Percentiles rank a stretch among this genome's conserved stretches.
Evolutionary conservation across 2,888 invertebrate genomes (phyloP).

Genomic region (Busseola fusca): DNA sequence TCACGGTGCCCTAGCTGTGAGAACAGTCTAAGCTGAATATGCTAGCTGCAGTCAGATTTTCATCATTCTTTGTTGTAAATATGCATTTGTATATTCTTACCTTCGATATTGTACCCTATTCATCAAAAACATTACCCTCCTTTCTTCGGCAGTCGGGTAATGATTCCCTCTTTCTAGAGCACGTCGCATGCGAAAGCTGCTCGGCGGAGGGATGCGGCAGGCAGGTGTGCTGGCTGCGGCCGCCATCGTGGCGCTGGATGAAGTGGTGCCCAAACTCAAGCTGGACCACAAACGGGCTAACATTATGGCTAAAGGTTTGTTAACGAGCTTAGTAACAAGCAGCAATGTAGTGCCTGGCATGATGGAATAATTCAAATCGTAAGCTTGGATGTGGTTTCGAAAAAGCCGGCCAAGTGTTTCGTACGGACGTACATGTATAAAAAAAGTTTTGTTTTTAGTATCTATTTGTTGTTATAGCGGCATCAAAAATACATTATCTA

Average conservation of each 20-base stretch:
- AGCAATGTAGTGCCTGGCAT: background rate
- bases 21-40: background rate
- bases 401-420: background rate
- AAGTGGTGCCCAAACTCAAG: slow-evolving; percentile 91
- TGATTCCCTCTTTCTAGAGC: slow-evolving; percentile 88
- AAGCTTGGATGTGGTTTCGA: background rate
- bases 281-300: slow-evolving; percentile 93
- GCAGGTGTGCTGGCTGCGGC: slow-evolving; percentile 97
- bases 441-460: too few relatives aligned
- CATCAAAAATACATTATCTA: too few relatives aligned
- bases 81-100: too few relatives aligned
- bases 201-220: slow-evolving; percentile 98
- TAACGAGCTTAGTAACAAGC: background rate
- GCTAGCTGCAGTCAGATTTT: background rate
- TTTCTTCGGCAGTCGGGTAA: too few relatives aligned
- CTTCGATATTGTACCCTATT: background rate
- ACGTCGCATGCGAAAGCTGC: slow-evolving; percentile 93
- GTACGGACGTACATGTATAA: too few relatives aligned
- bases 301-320: slow-evolving; percentile 91
- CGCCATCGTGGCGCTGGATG: slow-evolving; percentile 95
- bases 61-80: background rate
- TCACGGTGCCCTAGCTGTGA: background rate
- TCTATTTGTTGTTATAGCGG: too few relatives aligned
- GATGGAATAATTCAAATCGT: background rate
- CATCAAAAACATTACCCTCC: too few relatives aligned